Conservation (phyloP, 2,797 vertebrate genomes). For the Platyrinchus mystaceus region DNA sequence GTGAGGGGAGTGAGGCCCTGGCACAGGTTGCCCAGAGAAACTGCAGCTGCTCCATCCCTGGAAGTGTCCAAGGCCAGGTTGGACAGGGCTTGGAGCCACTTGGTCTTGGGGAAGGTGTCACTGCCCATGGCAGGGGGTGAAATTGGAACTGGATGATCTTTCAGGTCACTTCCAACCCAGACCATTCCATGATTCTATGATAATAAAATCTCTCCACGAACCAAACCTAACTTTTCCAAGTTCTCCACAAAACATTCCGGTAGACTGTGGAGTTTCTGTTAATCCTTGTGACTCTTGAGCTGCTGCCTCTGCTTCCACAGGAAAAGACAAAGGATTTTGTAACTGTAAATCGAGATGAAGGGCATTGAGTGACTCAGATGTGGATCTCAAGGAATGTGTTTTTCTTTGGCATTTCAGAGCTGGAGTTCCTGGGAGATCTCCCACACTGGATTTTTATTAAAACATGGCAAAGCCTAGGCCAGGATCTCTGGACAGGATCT, state of each 20-base stretch:
- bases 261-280: background rate
- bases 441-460: conserved; percentile 1
- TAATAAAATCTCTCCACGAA: fast-evolving
- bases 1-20: background rate
- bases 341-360: background rate
- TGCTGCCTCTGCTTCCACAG: background rate
- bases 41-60: background rate
- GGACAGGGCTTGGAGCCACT: background rate
- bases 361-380: background rate
- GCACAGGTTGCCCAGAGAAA: background rate
- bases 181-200: fast-evolving
- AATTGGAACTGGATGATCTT: background rate
- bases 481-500: background rate
- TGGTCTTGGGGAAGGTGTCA: background rate
- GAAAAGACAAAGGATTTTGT: background rate
- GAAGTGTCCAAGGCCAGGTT: background rate
- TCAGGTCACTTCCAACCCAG: background rate
- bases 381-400: conserved; percentile 5
- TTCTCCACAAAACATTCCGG: background rate
- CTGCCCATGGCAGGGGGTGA: background rate
- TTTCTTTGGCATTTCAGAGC: background rate
- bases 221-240: background rate
- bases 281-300: background rate
- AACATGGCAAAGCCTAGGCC: background rate
- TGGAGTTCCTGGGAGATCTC: background rate